Base-by-base conservation (phyloP, 2,113 vertebrate genomes). In the Hippoglossus stenolepis region DNA sequence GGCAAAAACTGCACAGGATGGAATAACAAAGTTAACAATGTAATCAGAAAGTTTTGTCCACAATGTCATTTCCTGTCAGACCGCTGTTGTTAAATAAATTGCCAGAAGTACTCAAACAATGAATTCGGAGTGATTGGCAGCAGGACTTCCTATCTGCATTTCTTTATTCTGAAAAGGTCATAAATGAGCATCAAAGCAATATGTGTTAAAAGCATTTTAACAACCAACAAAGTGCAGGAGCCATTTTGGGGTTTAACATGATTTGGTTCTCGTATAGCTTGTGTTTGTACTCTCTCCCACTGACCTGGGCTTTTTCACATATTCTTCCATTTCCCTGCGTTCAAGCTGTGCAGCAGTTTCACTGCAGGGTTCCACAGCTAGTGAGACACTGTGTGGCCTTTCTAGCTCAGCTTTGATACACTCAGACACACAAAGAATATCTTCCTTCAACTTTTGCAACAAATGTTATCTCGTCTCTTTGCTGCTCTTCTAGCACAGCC, bases 321-420 rank as follows among this genome's bases (percentile, higher is more conserved):
- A 26, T 73, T 85, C 65, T 74, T 81, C 56, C 54, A 65, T 69
- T 82, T 83, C 35, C n/a, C 45, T 47, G 73, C 24, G 72, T 77
- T 83, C 69, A 65, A 57, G 65, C 67, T 61, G 79, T 79, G 84
- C n/a, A 64, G 72, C 63, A 38, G 53, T 77, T 87, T 84, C 80
- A 75, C 78, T 61, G 70, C 71, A 58, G 73, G 73, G 72, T 78
- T 59, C 51, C 35, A 6, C 6, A 83, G 71, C 61, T 58, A 23
- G 54, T 21, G 58, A 75, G 66, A 61, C 67, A 60, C 71, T 40
- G 28, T 64, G 70, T 20, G 47, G 75, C 53, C 64, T 67, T 72
- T 69, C 71, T 75, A 69, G 70, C 73, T 28, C 9, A 54, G 74
- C 73, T 76, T 60, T 83, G 23, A 82, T 45, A 68, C 4, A 67